A percentile compares a stretch with the other conserved stretches of the same genome.
Conservation (phyloP, 2,797 vertebrate genomes). For the Ammospiza maritima region DNA sequence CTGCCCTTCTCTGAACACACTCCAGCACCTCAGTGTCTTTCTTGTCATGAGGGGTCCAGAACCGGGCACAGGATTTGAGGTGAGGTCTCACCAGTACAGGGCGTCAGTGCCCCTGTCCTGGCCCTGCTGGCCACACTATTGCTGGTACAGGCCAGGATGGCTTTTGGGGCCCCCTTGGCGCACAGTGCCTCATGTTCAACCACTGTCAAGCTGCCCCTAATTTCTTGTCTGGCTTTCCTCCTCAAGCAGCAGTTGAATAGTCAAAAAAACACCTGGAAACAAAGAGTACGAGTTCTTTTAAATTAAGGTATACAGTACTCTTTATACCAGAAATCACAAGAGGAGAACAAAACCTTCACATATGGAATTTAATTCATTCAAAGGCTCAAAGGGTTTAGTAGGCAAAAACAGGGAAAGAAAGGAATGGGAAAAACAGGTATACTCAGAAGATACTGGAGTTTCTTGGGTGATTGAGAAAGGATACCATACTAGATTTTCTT, state of each 20-base stretch:
- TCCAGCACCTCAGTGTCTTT: background rate
- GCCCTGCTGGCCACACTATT: background rate
- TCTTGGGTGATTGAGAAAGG: background rate
- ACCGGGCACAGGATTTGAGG: background rate
- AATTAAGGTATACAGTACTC: background rate
- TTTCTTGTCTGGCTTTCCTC: background rate
- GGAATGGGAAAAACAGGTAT: background rate
- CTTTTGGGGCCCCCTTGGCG: background rate
- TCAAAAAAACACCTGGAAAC: background rate
- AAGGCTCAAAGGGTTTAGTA: background rate
- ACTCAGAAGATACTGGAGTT: background rate
- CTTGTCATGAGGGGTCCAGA: background rate
- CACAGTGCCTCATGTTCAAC: background rate
- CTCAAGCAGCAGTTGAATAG: accelerated
- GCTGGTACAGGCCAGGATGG: background rate
- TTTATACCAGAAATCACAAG: background rate
- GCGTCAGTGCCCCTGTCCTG: background rate
- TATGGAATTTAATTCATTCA: background rate
- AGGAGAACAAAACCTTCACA: background rate
- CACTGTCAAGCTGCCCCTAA: background rate
- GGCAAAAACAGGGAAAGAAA: background rate
- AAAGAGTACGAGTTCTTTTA: accelerated
- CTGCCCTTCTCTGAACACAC: background rate
- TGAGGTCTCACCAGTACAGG: background rate
- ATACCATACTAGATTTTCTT: background rate